Base-by-base conservation (phyloP, 1,140 invertebrate genomes). In the Drosophila funebris region DNA sequence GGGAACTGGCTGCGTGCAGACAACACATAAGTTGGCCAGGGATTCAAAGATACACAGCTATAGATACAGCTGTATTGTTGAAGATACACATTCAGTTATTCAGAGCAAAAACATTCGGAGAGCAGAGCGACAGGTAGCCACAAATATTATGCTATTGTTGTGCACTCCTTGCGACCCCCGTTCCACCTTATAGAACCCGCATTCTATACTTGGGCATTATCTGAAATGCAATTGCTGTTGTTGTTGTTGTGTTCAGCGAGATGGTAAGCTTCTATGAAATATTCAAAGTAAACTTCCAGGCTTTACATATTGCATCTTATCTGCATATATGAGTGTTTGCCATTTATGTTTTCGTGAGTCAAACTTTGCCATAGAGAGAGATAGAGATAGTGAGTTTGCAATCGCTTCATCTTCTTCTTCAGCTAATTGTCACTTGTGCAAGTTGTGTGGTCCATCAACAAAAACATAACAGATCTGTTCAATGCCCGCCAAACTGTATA, bases 341-440 rank as follows among this genome's bases (percentile, higher is more conserved):
- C 22, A 7, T 18, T 64, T 58, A 73, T 69, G 44, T 73, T 78
- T 79, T 79, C 56, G 70, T 74, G 58, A 56, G 70, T 24, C 53
- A 31, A 27, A 52, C 58, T 57, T 70, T 39, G 53, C 22, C 22
- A 33, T 3, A 33, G 0, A 33, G 0, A 33, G 9, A 33, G 31
- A n/a, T 0, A 11, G 2, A n/a, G 29, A 31, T 8, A 5, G 29
- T 8, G 31, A 33, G 1, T 9, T 8, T 11, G 31, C 1, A 9
- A 24, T 41, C 46, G 41, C 39, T 62, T n/a, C n/a, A n/a, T n/a
- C n/a, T n/a, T n/a, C n/a, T n/a, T 39, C 43, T 39, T 43, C 64
- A 43, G 58, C 73, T 80, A 81, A 81, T 85, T 87, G 82, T 76
- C 80, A 81, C 74, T 81, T 75, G 70, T 78, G 64, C 57, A 66